Percentiles rank a stretch among this genome's conserved stretches.
Conservation (phyloP, 2,113 vertebrate genomes). For the Percopsis transmontana region DNA sequence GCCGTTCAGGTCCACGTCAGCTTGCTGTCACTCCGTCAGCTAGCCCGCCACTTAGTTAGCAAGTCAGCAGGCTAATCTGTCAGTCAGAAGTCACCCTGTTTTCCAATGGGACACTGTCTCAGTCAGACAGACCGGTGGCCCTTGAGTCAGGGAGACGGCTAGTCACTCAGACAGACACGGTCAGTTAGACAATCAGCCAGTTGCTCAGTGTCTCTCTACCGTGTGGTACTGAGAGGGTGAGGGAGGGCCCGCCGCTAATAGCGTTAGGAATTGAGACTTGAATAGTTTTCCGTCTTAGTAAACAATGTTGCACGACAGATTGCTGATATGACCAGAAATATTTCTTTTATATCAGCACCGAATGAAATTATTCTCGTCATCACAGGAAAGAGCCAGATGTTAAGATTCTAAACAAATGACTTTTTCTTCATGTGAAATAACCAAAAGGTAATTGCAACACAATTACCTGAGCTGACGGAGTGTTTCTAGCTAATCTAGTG, state of each 20-base stretch:
- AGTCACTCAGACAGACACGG: slow-evolving; percentile 29
- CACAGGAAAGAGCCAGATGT: too few species aligned
- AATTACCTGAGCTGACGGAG: background rate
- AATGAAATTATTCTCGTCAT: too few species aligned
- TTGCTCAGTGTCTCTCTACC: too few species aligned
- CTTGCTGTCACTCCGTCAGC: slow-evolving; percentile 33
- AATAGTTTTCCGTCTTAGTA: too few species aligned
- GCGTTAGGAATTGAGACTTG: too few species aligned
- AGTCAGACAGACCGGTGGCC: slow-evolving; percentile 15
- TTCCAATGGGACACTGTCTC: slow-evolving; percentile 1
- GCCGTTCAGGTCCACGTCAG: slow-evolving; percentile 40
- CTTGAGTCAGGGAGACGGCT: slow-evolving; percentile 50
- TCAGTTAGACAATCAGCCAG: slow-evolving; percentile 15
- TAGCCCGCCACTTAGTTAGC: slow-evolving; percentile 29
- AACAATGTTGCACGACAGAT: too few species aligned
- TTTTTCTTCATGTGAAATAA: background rate
- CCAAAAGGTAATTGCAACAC: background rate
- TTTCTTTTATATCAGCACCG: too few species aligned
- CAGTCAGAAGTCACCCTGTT: slow-evolving; percentile 7
- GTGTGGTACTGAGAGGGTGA: too few species aligned
- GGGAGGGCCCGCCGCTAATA: background rate
- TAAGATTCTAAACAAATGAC: background rate
- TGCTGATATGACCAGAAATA: too few species aligned
- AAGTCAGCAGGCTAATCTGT: slow-evolving; percentile 42
- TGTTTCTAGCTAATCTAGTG: background rate